Percentiles rank a stretch among this genome's conserved stretches.
Evolutionary conservation across 2,888 invertebrate genomes (phyloP).

Genomic region (Pyrrhosoma nymphula): DNA sequence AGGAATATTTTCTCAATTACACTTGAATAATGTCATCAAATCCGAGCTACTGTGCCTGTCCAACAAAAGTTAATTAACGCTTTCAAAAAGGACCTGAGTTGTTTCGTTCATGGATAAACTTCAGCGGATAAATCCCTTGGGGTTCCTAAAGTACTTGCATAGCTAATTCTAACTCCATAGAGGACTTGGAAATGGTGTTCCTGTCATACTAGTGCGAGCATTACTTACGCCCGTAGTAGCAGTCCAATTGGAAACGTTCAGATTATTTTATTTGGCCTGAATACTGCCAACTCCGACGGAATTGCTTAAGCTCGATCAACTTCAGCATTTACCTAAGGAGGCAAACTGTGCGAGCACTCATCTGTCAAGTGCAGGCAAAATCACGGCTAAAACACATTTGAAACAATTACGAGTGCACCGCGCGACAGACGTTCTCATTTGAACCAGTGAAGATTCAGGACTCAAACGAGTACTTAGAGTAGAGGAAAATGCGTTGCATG

Average conservation of each 20-base stretch:
- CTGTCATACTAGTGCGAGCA: background rate
- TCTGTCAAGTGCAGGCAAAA: background rate
- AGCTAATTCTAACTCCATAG: no score
- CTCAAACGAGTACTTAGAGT: no score
- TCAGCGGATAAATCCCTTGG: no score
- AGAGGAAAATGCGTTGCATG: no score
- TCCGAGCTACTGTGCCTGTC: no score
- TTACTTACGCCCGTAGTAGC: background rate
- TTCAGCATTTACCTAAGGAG: background rate
- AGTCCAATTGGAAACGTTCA: background rate
- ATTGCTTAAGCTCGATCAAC: background rate
- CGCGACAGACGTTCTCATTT: background rate
- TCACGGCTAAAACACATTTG: background rate
- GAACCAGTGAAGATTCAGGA: background rate
- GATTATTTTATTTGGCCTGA: background rate
- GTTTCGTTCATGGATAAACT: no score
- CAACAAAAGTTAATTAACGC: no score
- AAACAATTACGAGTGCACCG: background rate
- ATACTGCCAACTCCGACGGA: background rate
- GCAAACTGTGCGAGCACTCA: background rate
- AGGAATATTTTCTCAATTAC: no score
- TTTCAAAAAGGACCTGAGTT: no score
- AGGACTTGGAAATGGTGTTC: background rate
- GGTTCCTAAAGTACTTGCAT: no score
- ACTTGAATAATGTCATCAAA: no score